Conservation (phyloP, 2,797 vertebrate genomes). For the Coendou prehensilis region DNA sequence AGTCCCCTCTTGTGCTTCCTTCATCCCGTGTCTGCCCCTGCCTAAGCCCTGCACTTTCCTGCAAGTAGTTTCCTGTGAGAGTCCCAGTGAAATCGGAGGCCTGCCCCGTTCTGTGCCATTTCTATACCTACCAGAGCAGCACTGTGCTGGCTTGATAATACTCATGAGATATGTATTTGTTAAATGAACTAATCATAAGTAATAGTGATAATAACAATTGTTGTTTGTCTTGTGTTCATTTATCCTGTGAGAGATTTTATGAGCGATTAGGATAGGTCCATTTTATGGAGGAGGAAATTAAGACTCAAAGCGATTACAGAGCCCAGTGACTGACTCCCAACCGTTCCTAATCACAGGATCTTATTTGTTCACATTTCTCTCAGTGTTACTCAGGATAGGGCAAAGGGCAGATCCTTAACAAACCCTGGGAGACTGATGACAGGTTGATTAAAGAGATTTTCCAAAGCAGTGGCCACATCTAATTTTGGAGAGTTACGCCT, state of each 20-base stretch:
- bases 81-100: neutral
- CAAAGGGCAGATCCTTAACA: conserved; percentile 79
- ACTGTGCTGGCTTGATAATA: neutral
- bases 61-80: neutral
- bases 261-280: neutral
- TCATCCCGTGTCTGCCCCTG: neutral
- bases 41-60: neutral
- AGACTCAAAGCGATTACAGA: neutral
- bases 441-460: conserved; percentile 85
- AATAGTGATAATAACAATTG: neutral
- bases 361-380: conserved; percentile 29
- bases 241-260: neutral
- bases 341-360: conserved; percentile 34
- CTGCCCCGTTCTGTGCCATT: neutral
- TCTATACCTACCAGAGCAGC: neutral
- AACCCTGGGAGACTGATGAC: conserved; percentile 74
- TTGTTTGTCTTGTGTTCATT: neutral
- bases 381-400: conserved; percentile 38
- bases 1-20: neutral
- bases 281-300: conserved; percentile 36
- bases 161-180: neutral
- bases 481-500: conserved; percentile 79
- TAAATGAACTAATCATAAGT: neutral
- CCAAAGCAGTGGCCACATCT: conserved; percentile 78
- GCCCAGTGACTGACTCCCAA: neutral